Evolutionary conservation across 2,797 vertebrate species (phyloP), one percentile per base, ranked within the genome.

Genomic region (Oreochromis mossambicus): DNA sequence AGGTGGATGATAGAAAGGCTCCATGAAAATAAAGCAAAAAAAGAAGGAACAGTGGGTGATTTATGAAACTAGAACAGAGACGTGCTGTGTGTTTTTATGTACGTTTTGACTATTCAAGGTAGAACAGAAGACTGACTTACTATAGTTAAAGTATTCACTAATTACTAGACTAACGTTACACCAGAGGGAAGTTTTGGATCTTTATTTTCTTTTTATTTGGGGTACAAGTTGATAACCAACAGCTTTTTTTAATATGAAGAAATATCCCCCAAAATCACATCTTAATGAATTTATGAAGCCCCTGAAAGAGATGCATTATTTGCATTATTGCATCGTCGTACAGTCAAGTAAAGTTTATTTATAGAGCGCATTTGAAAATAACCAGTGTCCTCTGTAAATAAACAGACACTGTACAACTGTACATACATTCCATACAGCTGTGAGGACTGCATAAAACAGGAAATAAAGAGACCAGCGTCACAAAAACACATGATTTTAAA

Each of bases 1-100:
- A 87, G 88, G 91, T 43, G 75, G 91, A 83, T 93, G 94, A 94
- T 91, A 86, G 92, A 92, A 88, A 82, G 91, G 96, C 95, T 96
- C 91, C 93, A 94, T 79, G 93, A 86, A 83, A 86, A 82, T 86
- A 81, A 89, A 91, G 89, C 92, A 86, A 93, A 87, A 87, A 91
- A 90, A 88, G 82, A 92, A 91, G 91, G 83, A 80, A 93, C 34
- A 93, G 70, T 88, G 81, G 77, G 83, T 84, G 83, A 90, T 90
- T 92, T 92, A 87, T 63, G 85, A 81, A 86, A 90, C 48, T 78
- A 48, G 58, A 77, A 85, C 68, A 88, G 21, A 85, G 13, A 77
- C 5, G 19, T 14, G 29, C 51, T 77, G 43, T 21, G 32, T 56
- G 19, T 66, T 19, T 73, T 66, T 78, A 5, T 56, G 15, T 48